Base-by-base conservation (phyloP, 1,140 invertebrate genomes). In the Hirudo medicinalis region DNA sequence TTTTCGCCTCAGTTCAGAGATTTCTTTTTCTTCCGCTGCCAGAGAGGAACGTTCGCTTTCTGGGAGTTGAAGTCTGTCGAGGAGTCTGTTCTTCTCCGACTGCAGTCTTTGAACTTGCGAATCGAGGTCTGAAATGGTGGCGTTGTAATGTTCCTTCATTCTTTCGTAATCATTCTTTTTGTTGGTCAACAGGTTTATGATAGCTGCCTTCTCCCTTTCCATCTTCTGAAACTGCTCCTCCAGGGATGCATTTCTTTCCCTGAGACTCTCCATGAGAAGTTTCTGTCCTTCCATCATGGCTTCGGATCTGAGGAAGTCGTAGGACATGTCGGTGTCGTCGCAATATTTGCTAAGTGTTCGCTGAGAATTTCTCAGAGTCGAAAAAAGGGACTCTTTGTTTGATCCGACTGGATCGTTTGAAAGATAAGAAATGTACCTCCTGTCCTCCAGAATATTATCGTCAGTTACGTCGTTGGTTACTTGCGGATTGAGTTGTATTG, bases 121-220 rank as follows among this genome's bases (percentile, higher is more conserved):
- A n/a, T 74, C 73, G 27, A 74, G 70, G 54, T 71, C 69, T 5
- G 15, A 22, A 36, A 74, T 68, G 32, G 57, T 84, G 80, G 86
- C 87, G 81, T 89, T 90, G 76, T 91, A 92, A 76, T 93, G 91
- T 74, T 89, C 88, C 76, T 84, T 87, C 19, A 91, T 82, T 75
- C 49, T 13, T 25, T 54, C 70, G 70, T 68, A 71, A 22, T 74
- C 73, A 9, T 32, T n/a, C 69, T 74, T 74, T 66, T 74, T 71
- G 8, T 36, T 32, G 3, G 60, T 29, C 66, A 74, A 67, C 25
- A 74, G 70, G 25, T 74, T 63, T 11, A 25, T 54, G n/a, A 75
- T 60, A 6, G 70, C 63, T 25, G 27, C 32, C 54, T 73, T 73
- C 67, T 73, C 72, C 17, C 69, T 54, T 53, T 75, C 72, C 54